Evolutionary conservation across 2,113 vertebrate genomes (phyloP), one percentile per base, ranked within the genome.

Genomic region (Amblyopsis rosae): DNA sequence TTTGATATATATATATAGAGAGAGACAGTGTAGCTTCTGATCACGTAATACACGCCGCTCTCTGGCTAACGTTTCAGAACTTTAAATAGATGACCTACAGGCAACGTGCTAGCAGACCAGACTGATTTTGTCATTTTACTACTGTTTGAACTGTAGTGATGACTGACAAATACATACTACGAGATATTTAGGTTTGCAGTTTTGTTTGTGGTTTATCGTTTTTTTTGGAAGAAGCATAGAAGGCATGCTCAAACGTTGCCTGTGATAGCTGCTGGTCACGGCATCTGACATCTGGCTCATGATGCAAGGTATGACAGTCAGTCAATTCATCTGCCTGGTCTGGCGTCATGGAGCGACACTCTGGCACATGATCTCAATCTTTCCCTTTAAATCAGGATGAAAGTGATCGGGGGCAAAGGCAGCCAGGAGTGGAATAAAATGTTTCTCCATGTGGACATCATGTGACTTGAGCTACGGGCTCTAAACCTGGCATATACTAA

Each of bases 1-100:
- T 89, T 77, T 54, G 82, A 87, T 92, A 92, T 91, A 80, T 92
- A 93, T 94, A 93, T 90, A 41, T 3, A 41, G 35, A 41, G 35
- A 41, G 35, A 41, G 35, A 41, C 0, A 91, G 82, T 47, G 35
- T 51, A 70, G 69, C 82, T 74, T 85, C 75, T 82, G 71, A 90
- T 88, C 92, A 92, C 85, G 90, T 90, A 91, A 76, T 89, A 87
- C 79, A 86, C 75, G 79, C 48, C 76, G 65, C 45, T 68, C 80
- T 80, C 74, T 76, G 47, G 10, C 72, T 90, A 85, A 59, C 7
- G 26, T 90, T 91, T 88, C 89, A 69, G 50, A 13, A 61, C 87
- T 83, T 82, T 70, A 90, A 92, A 89, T 90, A 92, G 86, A 72
- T 17, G 59, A 62, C 62, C 51, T 66, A 54, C 56, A 17, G 53